A percentile compares a stretch with the other conserved stretches of the same genome.
Conservation (phyloP, 2,888 invertebrate species). For the Polydrusus tereticollis region DNA sequence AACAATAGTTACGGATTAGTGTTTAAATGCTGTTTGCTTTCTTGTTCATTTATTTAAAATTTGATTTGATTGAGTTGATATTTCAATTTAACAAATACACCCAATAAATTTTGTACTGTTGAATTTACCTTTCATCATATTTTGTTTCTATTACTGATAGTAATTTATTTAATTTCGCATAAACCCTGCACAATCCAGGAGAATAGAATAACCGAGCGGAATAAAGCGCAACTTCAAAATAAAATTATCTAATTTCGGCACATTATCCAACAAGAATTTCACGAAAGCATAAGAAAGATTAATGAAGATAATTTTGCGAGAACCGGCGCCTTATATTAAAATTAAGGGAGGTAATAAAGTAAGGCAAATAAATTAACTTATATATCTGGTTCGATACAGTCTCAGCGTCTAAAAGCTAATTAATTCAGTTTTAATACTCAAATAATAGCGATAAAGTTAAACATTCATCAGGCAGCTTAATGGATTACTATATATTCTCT, state of each 20-base stretch:
- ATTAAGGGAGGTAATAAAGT: conserved; percentile 49
- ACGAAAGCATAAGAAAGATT: conserved; percentile 47
- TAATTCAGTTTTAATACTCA: conserved; percentile 64
- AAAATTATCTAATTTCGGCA: conserved; percentile 12
- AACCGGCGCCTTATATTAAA: conserved; percentile 48
- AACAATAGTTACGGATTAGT: too few species aligned
- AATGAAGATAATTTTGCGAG: conserved; percentile 48
- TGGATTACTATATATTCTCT: conserved; percentile 48
- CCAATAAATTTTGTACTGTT: too few species aligned
- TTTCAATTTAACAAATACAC: too few species aligned
- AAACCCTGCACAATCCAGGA: background rate
- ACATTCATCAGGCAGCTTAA: conserved; percentile 60
- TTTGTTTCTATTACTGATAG: too few species aligned
- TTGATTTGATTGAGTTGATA: too few species aligned
- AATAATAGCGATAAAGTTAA: conserved; percentile 64
- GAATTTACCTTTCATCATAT: too few species aligned
- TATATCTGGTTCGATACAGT: conserved; percentile 48
- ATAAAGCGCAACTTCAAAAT: conserved; percentile 6
- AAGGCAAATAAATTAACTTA: conserved; percentile 49
- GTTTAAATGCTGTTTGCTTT: too few species aligned
- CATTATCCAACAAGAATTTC: conserved; percentile 37
- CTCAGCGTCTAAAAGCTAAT: conserved; percentile 57
- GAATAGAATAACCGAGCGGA: background rate
- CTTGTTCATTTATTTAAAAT: too few species aligned
- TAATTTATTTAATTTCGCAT: background rate